These are phyloP conservation scores for Bembecia ichneumoniformis DNA, from an alignment of 2,888 invertebrate genomes.

Conservation along the genomic window DNA sequence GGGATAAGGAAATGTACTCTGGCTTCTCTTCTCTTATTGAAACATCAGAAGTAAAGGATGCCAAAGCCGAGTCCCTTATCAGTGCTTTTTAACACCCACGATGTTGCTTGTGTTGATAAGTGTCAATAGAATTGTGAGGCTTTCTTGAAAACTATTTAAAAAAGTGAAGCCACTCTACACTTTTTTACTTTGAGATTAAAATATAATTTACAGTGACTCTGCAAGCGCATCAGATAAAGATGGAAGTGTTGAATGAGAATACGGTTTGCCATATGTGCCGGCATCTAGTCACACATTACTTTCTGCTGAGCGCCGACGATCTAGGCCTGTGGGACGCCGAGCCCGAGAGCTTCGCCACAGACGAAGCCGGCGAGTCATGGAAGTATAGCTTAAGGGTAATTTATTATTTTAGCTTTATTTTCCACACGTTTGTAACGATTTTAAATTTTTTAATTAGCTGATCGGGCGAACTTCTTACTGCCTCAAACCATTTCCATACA, in stretches of 20 bases:
- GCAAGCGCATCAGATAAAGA: conserved; percentile 79
- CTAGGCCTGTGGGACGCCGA: conserved; percentile 90
- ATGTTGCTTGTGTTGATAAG: too few species aligned
- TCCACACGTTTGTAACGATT: neutral
- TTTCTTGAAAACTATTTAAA: too few species aligned
- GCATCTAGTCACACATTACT: conserved; percentile 89
- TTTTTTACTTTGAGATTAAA: neutral
- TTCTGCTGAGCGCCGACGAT: conserved; percentile 86
- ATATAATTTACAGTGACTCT: conserved; percentile 43
- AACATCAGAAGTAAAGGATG: too few species aligned
- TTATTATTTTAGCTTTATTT: neutral
- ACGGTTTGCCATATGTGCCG: conserved; percentile 86
- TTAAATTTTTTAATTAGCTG: too few species aligned
- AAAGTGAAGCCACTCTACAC: too few species aligned
- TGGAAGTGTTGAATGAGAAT: conserved; percentile 81
- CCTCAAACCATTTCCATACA: too few species aligned
- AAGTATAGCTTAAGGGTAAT: conserved; percentile 88
- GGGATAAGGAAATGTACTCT: too few species aligned
- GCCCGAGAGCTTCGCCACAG: conserved; percentile 91
- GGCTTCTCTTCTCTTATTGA: too few species aligned
- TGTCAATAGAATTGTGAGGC: too few species aligned
- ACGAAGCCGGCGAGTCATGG: conserved; percentile 94
- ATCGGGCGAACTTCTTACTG: too few species aligned
- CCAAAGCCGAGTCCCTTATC: too few species aligned
- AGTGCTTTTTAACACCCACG: too few species aligned